Evolutionary conservation across 2,888 invertebrate species (phyloP).

Genomic region (Dicyrtomina minuta): DNA sequence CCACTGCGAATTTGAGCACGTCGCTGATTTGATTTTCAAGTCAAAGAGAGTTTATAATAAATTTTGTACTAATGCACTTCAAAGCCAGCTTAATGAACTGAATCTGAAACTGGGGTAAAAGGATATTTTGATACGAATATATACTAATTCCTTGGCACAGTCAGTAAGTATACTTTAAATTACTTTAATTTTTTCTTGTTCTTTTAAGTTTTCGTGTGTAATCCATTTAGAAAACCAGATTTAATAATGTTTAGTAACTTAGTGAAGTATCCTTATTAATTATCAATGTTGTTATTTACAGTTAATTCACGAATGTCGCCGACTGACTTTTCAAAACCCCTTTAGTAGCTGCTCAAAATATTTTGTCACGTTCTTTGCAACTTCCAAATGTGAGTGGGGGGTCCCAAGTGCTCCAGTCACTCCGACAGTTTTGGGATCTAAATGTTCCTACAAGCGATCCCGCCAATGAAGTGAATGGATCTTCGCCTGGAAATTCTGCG

Average conservation of each 20-base stretch:
- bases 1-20: background rate
- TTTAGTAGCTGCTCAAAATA: background rate
- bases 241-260: background rate
- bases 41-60: no score
- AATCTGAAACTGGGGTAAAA: background rate
- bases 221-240: background rate
- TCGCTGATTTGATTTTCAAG: background rate
- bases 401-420: no score
- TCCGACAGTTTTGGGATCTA: background rate
- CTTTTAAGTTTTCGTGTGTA: background rate
- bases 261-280: background rate
- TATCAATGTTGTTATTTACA: background rate
- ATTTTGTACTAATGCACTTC: background rate
- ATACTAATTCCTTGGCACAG: background rate
- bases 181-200: background rate
- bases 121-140: background rate
- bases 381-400: background rate
- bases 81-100: conserved; percentile 13
- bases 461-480: no score
- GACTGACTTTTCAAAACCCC: conserved; percentile 7
- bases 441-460: no score
- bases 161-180: no score
- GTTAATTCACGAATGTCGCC: conserved; percentile 4
- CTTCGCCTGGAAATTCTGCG: no score
- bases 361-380: conserved; percentile 2